phyloP scores from a whole-genome alignment of 1,140 invertebrate species.

The Zeugodacus cucurbitae region DNA sequence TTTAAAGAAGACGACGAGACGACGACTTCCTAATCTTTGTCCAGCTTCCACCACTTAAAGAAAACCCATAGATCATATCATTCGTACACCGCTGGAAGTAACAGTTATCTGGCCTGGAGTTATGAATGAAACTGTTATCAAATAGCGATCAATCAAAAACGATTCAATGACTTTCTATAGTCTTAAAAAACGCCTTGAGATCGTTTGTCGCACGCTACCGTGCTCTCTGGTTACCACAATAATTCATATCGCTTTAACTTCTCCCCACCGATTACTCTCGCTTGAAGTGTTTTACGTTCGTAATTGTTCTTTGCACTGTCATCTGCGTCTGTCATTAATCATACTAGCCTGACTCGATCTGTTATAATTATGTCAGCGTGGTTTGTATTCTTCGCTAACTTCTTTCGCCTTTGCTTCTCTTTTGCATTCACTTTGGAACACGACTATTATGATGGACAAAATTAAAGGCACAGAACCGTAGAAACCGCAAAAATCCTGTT shows the following conservation, averaged over 20 bases:
- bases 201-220: background rate
- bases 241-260: background rate
- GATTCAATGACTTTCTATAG: background rate
- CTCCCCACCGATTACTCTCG: background rate
- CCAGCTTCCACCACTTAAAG: background rate
- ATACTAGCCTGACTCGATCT: background rate
- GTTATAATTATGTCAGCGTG: slow-evolving; percentile 26
- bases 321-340: slow-evolving; percentile 18
- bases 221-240: background rate
- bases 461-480: background rate
- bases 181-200: background rate
- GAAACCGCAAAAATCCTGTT: background rate
- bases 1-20: background rate
- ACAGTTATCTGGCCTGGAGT: background rate
- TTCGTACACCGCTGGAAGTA: too few relatives aligned
- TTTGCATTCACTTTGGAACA: background rate
- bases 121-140: slow-evolving; percentile 25
- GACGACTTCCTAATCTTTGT: background rate
- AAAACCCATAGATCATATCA: background rate
- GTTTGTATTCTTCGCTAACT: background rate
- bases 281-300: background rate
- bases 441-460: too few relatives aligned
- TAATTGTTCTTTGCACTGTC: background rate
- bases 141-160: slow-evolving; percentile 14
- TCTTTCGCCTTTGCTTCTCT: background rate